These are phyloP conservation scores for Neodon shergylaensis DNA, from an alignment of 2,113 vertebrate genomes.

Conservation along the genomic window DNA sequence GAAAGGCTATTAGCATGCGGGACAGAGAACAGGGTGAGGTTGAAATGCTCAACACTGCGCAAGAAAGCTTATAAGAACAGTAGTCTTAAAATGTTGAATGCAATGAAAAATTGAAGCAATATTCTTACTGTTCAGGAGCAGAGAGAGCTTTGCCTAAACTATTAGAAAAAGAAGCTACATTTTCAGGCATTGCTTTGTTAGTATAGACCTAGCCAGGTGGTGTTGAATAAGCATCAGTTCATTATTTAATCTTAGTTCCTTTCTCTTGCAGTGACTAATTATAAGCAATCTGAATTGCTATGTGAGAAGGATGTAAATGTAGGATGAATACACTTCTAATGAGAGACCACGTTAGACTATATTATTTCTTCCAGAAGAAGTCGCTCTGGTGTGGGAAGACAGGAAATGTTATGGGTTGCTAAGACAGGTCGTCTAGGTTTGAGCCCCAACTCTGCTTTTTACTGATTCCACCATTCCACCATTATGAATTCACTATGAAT, in stretches of 20 bases:
- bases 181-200: slow-evolving; percentile 75
- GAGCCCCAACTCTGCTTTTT: neutral
- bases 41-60: neutral
- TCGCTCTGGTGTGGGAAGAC: neutral
- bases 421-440: neutral
- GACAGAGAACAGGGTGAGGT: neutral
- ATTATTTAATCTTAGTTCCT: slow-evolving; percentile 79
- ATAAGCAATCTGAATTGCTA: slow-evolving; percentile 78
- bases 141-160: slow-evolving; percentile 66
- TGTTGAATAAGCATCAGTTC: slow-evolving; percentile 81
- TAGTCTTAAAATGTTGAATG: slow-evolving; percentile 13
- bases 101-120: slow-evolving; percentile 31
- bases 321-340: slow-evolving; percentile 69
- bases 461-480: neutral
- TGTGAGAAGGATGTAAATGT: slow-evolving; percentile 72
- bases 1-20: neutral
- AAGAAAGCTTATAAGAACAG: neutral
- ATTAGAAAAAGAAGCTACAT: slow-evolving; percentile 73
- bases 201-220: slow-evolving; percentile 78
- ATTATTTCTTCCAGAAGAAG: slow-evolving; percentile 18
- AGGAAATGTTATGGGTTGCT: neutral
- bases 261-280: slow-evolving; percentile 79
- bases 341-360: slow-evolving; percentile 62
- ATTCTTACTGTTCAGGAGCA: slow-evolving; percentile 60
- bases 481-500: neutral